phyloP scores from a whole-genome alignment of 35 echinoderm and acorn worm species.

The Apostichopus japonicus region DNA sequence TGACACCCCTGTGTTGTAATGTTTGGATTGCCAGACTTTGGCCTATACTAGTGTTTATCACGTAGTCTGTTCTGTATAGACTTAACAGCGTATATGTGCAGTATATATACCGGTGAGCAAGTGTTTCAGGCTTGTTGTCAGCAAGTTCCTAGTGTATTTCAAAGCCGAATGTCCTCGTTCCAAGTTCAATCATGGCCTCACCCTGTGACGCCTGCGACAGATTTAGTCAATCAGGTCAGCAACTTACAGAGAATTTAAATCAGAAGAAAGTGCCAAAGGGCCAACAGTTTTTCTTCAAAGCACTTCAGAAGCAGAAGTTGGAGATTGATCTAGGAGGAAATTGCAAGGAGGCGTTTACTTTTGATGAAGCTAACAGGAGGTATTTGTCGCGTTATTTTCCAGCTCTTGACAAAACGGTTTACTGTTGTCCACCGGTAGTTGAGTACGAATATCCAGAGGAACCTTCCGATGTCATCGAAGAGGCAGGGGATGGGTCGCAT shows the following conservation, averaged over 20 bases:
- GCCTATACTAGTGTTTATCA: too few species aligned
- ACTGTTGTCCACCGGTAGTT: not conserved
- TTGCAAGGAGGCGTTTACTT: not conserved
- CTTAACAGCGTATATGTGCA: too few species aligned
- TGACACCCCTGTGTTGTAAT: too few species aligned
- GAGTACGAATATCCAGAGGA: constrained; percentile 25
- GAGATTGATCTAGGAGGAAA: not conserved
- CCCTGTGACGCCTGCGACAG: too few species aligned
- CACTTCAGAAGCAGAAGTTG: not conserved
- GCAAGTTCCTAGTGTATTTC: too few species aligned
- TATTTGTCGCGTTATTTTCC: constrained; percentile 20
- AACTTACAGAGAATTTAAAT: not conserved
- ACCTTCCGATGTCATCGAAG: not conserved
- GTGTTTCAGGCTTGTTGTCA: too few species aligned
- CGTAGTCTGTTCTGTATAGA: too few species aligned
- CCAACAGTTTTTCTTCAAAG: not conserved
- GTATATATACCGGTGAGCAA: too few species aligned
- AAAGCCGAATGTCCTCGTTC: too few species aligned
- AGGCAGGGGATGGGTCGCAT: not conserved
- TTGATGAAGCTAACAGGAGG: constrained; percentile 15
- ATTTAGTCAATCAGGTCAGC: not conserved
- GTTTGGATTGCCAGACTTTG: too few species aligned
- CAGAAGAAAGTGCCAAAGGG: not conserved
- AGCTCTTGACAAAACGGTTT: constrained; percentile 21
- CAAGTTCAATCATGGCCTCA: too few species aligned